phyloP scores from a whole-genome alignment of 1,140 invertebrate genomes.

The Magallana angulata region DNA sequence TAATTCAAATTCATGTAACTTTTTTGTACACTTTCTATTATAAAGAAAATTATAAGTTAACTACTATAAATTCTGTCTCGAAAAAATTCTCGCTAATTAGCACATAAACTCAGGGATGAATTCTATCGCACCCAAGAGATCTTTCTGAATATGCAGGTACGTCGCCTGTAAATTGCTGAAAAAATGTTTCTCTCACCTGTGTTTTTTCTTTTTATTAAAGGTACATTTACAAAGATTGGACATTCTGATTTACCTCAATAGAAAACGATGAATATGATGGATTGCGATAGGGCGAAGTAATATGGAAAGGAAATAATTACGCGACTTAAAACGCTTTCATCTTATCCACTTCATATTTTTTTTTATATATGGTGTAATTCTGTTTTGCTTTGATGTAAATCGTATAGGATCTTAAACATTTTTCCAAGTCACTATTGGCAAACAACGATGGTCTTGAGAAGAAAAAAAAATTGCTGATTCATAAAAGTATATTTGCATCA shows the following conservation, averaged over 20 bases:
- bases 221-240: conserved; percentile 31
- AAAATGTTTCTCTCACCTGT: conserved; percentile 10
- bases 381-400: conserved; percentile 12
- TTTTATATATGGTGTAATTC: conserved; percentile 35
- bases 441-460: neutral
- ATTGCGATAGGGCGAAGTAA: neutral
- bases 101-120: conserved; percentile 10
- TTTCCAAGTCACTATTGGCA: conserved; percentile 25
- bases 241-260: conserved; percentile 10
- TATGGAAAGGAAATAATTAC: conserved; percentile 13
- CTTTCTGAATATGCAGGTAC: neutral
- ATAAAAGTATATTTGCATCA: conserved; percentile 7
- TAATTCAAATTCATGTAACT: conserved; percentile 28
- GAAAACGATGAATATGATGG: conserved; percentile 19
- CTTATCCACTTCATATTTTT: neutral
- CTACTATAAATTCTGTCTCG: neutral
- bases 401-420: neutral
- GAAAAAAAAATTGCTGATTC: neutral
- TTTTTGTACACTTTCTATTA: neutral
- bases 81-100: conserved; percentile 23
- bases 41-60: neutral
- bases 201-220: conserved; percentile 14
- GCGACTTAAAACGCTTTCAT: conserved; percentile 27
- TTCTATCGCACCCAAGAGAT: conserved; percentile 7
- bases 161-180: conserved; percentile 15